Conservation (phyloP, 2,888 invertebrate species). For the Trachelus tabidus region DNA sequence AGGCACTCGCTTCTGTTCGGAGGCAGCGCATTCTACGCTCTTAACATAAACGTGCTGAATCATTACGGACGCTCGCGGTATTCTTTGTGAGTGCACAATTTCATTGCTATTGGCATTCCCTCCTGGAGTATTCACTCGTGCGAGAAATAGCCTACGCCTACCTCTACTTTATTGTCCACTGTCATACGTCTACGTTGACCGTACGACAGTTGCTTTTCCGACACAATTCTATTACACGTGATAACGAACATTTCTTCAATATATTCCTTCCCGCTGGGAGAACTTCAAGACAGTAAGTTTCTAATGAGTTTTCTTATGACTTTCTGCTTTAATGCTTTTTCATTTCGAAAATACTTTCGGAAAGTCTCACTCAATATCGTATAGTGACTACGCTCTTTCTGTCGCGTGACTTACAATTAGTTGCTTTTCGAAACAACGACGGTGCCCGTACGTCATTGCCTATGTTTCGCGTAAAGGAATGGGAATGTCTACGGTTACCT, state of each 20-base stretch:
- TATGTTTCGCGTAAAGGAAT: neutral
- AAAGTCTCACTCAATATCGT: neutral
- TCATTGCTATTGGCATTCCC: slow-evolving; percentile 45
- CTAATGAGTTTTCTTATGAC: neutral
- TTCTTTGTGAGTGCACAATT: slow-evolving; percentile 53
- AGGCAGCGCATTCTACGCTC: slow-evolving; percentile 41
- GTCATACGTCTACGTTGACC: neutral
- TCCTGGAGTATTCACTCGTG: neutral
- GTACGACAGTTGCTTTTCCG: neutral
- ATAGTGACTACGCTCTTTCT: neutral
- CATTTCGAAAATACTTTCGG: neutral
- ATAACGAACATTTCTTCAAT: neutral
- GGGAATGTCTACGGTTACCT: neutral
- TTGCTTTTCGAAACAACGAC: neutral
- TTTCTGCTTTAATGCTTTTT: neutral
- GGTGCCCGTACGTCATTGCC: neutral
- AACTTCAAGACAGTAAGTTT: neutral
- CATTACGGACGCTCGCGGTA: slow-evolving; percentile 57
- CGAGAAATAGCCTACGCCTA: neutral
- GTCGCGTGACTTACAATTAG: neutral
- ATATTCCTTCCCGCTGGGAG: neutral
- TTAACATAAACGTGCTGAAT: slow-evolving; percentile 53
- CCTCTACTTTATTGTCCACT: neutral
- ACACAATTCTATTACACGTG: neutral
- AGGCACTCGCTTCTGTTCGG: slow-evolving; percentile 44